A percentile compares a stretch with the other conserved stretches of the same genome.
phyloP scores from a whole-genome alignment of 2,113 vertebrate species.

The Phaethornis superciliosus region DNA sequence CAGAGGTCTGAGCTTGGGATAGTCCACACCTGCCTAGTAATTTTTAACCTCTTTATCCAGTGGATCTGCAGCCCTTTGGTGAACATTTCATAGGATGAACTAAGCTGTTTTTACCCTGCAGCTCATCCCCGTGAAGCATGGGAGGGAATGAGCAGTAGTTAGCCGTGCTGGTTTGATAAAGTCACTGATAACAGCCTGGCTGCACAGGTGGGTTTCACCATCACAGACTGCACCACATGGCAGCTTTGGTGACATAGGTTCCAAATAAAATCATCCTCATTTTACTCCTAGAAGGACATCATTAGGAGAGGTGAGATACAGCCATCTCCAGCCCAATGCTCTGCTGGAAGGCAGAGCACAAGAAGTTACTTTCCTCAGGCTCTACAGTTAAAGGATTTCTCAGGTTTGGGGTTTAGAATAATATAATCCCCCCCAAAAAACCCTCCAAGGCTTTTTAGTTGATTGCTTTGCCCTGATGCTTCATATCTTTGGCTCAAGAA shows the following conservation, averaged over 20 bases:
- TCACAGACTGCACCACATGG: no score
- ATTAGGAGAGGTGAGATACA: neutral
- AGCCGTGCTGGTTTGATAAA: neutral
- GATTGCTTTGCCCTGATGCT: neutral
- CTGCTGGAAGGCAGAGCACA: neutral
- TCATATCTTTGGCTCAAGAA: neutral
- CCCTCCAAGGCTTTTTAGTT: neutral
- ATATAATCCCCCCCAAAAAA: neutral
- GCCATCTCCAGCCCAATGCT: neutral
- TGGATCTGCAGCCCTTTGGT: neutral
- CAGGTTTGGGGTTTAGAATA: neutral
- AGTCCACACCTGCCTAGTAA: no score
- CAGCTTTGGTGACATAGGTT: constrained; percentile 32
- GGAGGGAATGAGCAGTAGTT: neutral
- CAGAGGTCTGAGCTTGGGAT: neutral
- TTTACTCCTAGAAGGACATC: neutral
- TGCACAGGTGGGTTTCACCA: neutral
- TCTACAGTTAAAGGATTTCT: neutral
- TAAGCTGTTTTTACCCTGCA: neutral
- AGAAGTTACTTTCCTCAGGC: neutral
- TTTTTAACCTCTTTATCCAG: neutral
- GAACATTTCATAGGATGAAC: neutral
- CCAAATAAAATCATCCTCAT: constrained; percentile 8
- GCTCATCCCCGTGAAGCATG: neutral
- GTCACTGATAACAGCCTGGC: neutral